A percentile compares a stretch with the other conserved stretches of the same genome.
These are phyloP conservation scores for Tinamus major DNA, from an alignment of 2,797 vertebrate genomes.

Conservation along the genomic window DNA sequence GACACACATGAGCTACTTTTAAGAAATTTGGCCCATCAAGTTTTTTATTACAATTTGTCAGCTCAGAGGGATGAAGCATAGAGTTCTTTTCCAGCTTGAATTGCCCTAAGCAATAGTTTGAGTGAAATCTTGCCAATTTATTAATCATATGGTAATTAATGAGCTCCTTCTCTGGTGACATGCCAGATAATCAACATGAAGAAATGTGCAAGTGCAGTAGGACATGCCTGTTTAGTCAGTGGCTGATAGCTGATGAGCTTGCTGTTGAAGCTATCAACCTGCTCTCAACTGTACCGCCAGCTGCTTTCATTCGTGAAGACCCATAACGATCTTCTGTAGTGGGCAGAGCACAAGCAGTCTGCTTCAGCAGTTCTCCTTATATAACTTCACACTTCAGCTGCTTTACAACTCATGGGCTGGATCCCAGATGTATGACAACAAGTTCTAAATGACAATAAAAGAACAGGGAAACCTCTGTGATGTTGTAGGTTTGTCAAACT, in stretches of 20 bases:
- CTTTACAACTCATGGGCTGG: not conserved
- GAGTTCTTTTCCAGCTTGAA: not conserved
- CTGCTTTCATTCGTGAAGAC: not conserved
- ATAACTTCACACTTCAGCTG: not conserved
- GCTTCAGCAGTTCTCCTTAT: not conserved
- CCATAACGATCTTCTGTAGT: not conserved
- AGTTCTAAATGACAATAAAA: conserved; percentile 2
- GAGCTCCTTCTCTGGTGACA: not conserved
- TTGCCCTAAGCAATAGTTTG: not conserved
- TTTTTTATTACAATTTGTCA: not conserved
- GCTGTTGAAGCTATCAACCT: not conserved
- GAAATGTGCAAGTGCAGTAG: not conserved
- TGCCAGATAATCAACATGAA: not conserved
- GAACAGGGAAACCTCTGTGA: not conserved
- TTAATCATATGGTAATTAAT: not conserved
- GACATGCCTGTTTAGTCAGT: not conserved
- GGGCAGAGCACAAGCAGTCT: not conserved
- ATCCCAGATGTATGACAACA: not conserved
- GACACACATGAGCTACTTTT: not conserved
- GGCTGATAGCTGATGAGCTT: not conserved
- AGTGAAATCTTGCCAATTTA: not conserved
- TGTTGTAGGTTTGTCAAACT: not conserved
- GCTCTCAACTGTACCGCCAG: not conserved
- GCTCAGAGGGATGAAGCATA: not conserved
- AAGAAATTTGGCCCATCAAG: not conserved